Base-by-base conservation (phyloP, 2,113 vertebrate genomes). In the Labrus mixtus region DNA sequence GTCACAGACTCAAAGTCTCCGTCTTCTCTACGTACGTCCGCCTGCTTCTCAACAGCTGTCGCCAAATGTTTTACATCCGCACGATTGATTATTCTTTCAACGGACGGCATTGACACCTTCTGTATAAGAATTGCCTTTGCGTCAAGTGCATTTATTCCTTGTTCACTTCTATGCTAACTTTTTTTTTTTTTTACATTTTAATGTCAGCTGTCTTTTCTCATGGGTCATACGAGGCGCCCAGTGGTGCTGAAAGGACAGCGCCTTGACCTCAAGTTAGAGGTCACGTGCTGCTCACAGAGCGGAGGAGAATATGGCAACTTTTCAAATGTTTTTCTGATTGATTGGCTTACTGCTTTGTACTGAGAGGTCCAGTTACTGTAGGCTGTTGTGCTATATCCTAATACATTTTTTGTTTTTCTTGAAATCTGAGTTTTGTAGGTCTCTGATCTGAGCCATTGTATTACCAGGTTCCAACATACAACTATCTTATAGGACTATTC, bases 1-100 rank as follows among this genome's bases (percentile, higher is more conserved):
- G 76, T 89, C 83, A 87, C 81, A 25, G 79, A 57, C 66, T 61
- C 54, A 22, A 76, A 78, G 76, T 78, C 72, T 75, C 64, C 11
- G 74, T 75, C 81, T 68, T 72, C 66, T 76, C 68, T 61, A 33
- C 73, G 69, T 80, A 16, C 23, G 56, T 70, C 45, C 76, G 81
- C 81, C 53, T 59, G 82, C 67, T 73, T 51, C 66, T 46, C 9
- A 68, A 65, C 64, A 16, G 87, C 78, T 85, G 82, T 62, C 55
- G 73, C 73, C 63, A 56, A 71, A 78, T 61, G 78, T 64, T 45
- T 54, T 51, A 56, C 53, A 70, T 43, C 73, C 63, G 76, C 67
- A 25, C 45, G 33, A 61, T 57, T 43, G 4, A 20, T n/a, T 9
- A 20, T n/a, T 39, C 23, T 17, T 41, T 39, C 20, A 60, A 76